Evolutionary conservation across 2,888 invertebrate genomes (phyloP).

Genomic region (Limnephilus auricula): DNA sequence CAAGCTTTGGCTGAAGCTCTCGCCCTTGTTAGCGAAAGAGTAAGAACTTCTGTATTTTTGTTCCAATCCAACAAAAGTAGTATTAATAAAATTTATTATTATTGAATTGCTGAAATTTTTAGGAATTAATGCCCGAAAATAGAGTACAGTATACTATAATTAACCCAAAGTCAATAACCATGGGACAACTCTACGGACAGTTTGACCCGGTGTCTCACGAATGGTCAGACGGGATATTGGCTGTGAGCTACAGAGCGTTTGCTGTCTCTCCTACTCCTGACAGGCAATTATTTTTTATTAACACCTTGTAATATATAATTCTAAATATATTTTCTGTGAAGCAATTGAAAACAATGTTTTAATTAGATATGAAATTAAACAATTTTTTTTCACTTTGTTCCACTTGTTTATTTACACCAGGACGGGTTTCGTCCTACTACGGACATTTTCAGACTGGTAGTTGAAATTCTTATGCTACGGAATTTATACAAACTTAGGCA

Average conservation of each 20-base stretch:
- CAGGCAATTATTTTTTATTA: constrained; percentile 74
- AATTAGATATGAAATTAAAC: too few relatives aligned
- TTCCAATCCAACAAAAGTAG: too few relatives aligned
- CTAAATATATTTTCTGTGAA: neutral
- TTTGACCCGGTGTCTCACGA: constrained; percentile 97
- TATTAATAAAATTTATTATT: neutral
- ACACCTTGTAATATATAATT: neutral
- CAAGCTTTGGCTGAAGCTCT: constrained; percentile 89
- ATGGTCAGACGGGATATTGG: constrained; percentile 94
- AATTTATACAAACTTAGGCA: too few relatives aligned
- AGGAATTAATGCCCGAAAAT: constrained; percentile 87
- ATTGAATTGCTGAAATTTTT: constrained; percentile 54
- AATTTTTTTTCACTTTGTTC: too few relatives aligned
- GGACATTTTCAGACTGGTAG: too few relatives aligned
- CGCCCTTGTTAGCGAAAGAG: constrained; percentile 86
- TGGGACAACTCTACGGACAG: constrained; percentile 96
- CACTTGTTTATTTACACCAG: too few relatives aligned
- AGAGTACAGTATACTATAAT: constrained; percentile 88
- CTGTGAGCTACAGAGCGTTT: constrained; percentile 88
- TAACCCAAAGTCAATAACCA: constrained; percentile 96
- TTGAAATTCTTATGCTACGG: too few relatives aligned
- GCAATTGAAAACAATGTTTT: neutral
- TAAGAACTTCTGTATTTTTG: constrained; percentile 67
- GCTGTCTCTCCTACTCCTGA: constrained; percentile 86
- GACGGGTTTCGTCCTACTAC: too few relatives aligned